Evolutionary conservation across 2,113 vertebrate genomes (phyloP).

Genomic region (Dolichallabes microphthalmus): DNA sequence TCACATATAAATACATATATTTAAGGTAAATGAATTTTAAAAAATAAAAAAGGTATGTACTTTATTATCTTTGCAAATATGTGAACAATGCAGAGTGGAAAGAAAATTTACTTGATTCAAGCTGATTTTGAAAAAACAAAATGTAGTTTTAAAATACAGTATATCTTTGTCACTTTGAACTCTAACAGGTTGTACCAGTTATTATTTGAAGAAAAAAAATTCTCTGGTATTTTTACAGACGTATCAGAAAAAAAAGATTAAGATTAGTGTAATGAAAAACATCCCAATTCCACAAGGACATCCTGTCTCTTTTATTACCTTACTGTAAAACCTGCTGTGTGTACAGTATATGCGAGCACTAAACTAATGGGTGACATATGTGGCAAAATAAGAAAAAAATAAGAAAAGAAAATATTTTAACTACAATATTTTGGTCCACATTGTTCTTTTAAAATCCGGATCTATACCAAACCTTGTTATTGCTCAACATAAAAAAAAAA

Average conservation of each 20-base stretch:
- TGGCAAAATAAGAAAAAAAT: constrained; percentile 63
- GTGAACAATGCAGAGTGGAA: constrained; percentile 44
- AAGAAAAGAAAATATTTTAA: constrained; percentile 41
- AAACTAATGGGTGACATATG: constrained; percentile 55
- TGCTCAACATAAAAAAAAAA: constrained; percentile 1
- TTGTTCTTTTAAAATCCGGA: constrained; percentile 37
- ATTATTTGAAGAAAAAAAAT: constrained; percentile 52
- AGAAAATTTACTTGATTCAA: constrained; percentile 66
- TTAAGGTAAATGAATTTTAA: constrained; percentile 54
- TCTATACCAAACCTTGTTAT: background rate
- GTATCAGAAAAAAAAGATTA: constrained; percentile 39
- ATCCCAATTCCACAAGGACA: constrained; percentile 40
- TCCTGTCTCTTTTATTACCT: constrained; percentile 48
- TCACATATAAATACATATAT: constrained; percentile 71
- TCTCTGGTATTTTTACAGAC: constrained; percentile 51
- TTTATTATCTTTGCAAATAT: constrained; percentile 51
- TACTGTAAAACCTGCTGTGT: constrained; percentile 59
- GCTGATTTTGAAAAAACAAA: constrained; percentile 73
- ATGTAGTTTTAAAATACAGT: constrained; percentile 71
- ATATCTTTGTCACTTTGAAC: constrained; percentile 71
- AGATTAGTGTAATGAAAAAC: constrained; percentile 31
- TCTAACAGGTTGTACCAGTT: constrained; percentile 50
- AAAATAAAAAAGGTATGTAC: constrained; percentile 16
- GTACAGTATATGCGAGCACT: constrained; percentile 52
- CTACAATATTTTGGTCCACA: constrained; percentile 55